Evolutionary conservation across 2,888 invertebrate genomes (phyloP), one percentile per base, ranked within the genome.

Genomic region (Galerucella calmariensis): DNA sequence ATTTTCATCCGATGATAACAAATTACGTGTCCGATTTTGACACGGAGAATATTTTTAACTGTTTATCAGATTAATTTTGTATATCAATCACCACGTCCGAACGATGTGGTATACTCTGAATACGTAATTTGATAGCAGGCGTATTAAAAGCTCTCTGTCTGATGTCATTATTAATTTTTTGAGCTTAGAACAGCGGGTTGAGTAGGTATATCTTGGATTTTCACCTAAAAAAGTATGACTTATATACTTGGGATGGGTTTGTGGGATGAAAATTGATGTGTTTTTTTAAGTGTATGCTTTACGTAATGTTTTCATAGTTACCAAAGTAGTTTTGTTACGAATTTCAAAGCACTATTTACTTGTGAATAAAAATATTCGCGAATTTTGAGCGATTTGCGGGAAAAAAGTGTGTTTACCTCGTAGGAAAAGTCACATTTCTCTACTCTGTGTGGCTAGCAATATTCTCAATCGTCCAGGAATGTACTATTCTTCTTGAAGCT

Each of bases 61-160:
- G 35, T 27, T 65, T 65, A 65, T 65, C 63, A 65, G 63, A 65
- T 65, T 65, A 65, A 20, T 65, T 65, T 44, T 44, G 46, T 65
- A 12, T 44, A 65, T 65, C 63, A 44, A 65, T 65, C 63, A 65
- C 46, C 16, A 12, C 44, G 63, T 24, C 63, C 63, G 12, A 62
- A 41, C 62, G 41, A 65, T 46, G 16, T 46, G 46, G 63, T 46
- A 56, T 16, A 65, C 16, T 65, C 63, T 20, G 63, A 46, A 65
- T 65, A 46, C 12, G 63, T 46, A 41, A 65, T 65, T 65, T 65
- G 63, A 65, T 65, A 65, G 16, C 44, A 46, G 11, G 16, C 12
- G 63, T 44, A 20, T 61, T 61, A 56, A 56, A 56, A 56, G 56
- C 56, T 56, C 56, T 56, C 56, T 56, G 56, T 20, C 56, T 56